Percentiles rank a stretch among this genome's conserved stretches.
Conservation (phyloP, 2,888 invertebrate genomes). For the Caenorhabditis imperialis region DNA sequence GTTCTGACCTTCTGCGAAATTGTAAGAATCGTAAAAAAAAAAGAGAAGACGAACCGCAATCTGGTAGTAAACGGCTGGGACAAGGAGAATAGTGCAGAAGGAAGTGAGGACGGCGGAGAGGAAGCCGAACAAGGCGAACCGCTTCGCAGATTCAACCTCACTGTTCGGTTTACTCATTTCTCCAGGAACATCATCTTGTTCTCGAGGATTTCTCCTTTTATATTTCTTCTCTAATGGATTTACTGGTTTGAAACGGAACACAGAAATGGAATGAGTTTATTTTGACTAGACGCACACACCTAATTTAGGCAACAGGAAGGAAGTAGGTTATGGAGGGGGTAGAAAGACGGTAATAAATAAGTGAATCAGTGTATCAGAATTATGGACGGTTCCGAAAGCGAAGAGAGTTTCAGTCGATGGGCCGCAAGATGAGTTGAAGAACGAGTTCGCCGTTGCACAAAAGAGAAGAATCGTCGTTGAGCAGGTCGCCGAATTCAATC, state of each 20-base stretch:
- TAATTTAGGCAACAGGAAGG: slow-evolving; percentile 23
- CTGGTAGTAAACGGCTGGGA: slow-evolving; percentile 28
- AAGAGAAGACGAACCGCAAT: slow-evolving; percentile 7
- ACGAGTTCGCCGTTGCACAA: slow-evolving; percentile 67
- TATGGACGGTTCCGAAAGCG: background rate
- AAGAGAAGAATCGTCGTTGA: slow-evolving; percentile 67
- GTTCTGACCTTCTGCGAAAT: slow-evolving; percentile 21
- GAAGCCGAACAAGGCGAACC: slow-evolving; percentile 22
- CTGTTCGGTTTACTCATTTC: too few species aligned
- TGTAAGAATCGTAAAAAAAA: background rate
- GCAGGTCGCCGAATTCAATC: slow-evolving; percentile 75
- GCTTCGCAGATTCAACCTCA: slow-evolving; percentile 6
- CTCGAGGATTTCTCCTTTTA: slow-evolving; percentile 2
- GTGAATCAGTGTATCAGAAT: slow-evolving; percentile 11
- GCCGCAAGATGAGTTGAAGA: slow-evolving; percentile 68
- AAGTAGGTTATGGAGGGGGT: background rate
- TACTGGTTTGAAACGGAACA: slow-evolving; percentile 8
- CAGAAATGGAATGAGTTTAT: background rate
- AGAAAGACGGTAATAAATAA: background rate
- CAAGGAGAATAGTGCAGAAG: slow-evolving; percentile 10
- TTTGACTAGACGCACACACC: slow-evolving; percentile 17
- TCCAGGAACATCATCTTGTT: background rate
- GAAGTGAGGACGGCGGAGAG: slow-evolving; percentile 14
- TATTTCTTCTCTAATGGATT: slow-evolving; percentile 4
- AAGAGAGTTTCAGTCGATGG: slow-evolving; percentile 64